Evolutionary conservation across 2,797 vertebrate genomes (phyloP).

Genomic region (Myotis daubentonii): DNA sequence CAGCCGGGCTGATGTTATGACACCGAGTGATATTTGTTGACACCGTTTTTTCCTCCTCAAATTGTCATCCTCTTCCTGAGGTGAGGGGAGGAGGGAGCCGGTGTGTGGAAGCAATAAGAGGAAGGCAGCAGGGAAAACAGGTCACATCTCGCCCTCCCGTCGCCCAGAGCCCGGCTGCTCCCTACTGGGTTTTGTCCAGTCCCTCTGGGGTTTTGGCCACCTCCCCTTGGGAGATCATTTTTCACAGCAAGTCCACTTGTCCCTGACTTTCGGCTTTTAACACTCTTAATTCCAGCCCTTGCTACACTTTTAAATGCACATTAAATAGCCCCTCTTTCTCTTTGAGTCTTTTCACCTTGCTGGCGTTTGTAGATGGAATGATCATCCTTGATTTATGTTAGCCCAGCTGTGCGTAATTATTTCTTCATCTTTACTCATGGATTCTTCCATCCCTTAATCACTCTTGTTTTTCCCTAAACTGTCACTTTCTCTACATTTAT

Average conservation of each 20-base stretch:
- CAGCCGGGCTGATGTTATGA: neutral
- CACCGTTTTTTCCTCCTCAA: neutral
- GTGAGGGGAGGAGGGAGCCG: neutral
- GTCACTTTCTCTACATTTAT: constrained; percentile 64
- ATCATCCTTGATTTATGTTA: constrained; percentile 71
- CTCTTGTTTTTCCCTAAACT: constrained; percentile 65
- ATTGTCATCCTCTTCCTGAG: constrained; percentile 59
- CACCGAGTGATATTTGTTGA: constrained; percentile 16
- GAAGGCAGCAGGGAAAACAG: neutral
- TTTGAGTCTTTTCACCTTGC: constrained; percentile 54
- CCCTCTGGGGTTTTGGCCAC: neutral
- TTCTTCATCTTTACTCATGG: constrained; percentile 73
- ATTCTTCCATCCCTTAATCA: constrained; percentile 67
- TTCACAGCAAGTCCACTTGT: neutral
- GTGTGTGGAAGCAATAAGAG: neutral
- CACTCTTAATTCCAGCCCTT: constrained; percentile 10
- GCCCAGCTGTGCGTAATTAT: constrained; percentile 66
- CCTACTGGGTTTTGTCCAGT: accelerated
- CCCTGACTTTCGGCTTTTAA: constrained; percentile 14
- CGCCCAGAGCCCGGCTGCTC: neutral
- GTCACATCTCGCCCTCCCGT: neutral
- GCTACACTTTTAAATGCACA: constrained; percentile 47
- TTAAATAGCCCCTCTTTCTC: constrained; percentile 47
- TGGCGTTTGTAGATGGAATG: constrained; percentile 57
- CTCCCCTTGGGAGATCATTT: neutral